These are phyloP conservation scores for Gonatopus flavifemur DNA, from an alignment of 1,140 invertebrate species.

Conservation along the genomic window DNA sequence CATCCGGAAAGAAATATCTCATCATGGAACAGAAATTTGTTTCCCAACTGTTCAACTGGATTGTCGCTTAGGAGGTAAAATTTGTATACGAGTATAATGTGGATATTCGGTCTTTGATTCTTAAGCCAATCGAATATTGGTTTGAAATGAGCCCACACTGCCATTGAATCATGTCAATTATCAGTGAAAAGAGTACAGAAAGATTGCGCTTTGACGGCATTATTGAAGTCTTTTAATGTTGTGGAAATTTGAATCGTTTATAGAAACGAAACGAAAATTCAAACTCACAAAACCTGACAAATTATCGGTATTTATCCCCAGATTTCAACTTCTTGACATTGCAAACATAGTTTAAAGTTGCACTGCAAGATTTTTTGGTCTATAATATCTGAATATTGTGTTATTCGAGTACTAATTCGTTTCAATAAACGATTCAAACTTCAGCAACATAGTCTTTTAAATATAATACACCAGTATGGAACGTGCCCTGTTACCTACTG, in stretches of 20 bases:
- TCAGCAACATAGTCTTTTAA: no score
- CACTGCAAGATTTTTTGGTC: no score
- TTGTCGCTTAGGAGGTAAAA: no score
- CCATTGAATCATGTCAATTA: constrained; percentile 3
- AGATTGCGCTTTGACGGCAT: background rate
- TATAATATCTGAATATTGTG: no score
- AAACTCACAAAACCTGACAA: no score
- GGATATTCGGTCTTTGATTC: constrained; percentile 4
- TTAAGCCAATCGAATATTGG: constrained; percentile 13
- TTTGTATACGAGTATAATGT: constrained; percentile 2
- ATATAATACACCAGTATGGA: constrained; percentile 30
- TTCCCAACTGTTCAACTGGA: constrained; percentile 15
- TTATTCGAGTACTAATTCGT: no score
- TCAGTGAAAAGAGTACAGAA: constrained; percentile 5
- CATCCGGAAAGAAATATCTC: constrained; percentile 11
- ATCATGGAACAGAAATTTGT: constrained; percentile 19
- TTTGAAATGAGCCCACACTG: constrained; percentile 7
- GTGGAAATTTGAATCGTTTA: no score
- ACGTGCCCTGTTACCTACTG: constrained; percentile 17
- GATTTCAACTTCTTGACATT: no score
- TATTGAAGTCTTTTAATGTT: background rate
- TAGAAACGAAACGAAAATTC: no score
- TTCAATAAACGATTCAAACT: no score
- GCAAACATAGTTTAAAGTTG: no score
- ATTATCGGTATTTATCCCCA: no score